Evolutionary conservation across 2,113 vertebrate species (phyloP), one percentile per base, ranked within the genome.

Genomic region (Chamaea fasciata): DNA sequence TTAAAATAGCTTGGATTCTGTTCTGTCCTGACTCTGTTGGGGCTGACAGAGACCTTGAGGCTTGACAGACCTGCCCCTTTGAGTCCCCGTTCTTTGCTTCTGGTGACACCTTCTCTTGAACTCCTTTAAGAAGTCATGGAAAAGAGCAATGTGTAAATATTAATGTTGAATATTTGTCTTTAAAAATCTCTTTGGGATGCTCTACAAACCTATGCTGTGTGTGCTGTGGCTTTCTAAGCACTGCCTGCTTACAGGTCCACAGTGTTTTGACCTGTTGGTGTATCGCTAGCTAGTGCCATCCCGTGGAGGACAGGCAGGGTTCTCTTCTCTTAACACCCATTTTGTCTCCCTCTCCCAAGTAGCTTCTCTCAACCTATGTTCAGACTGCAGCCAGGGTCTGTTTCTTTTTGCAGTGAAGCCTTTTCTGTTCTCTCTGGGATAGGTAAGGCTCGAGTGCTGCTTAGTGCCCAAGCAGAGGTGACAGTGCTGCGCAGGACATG

Each of bases 111-210:
- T 95, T 84, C 85, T 64, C 56, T 80, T 21, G 49, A 87, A 75
- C 89, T 68, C 44, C 69, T 92, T 79, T 60, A 79, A 84, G 78
- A 71, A 89, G 91, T 94, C 89, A 78, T 31, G 39, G 80, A 75
- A 95, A 95, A 92, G 91, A 95, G 81, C 87, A 79, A 20, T 2
- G 37, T 89, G 91, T 96, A 96, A 96, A 95, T 95, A 94, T 95
- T 95, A 83, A 96, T 94, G 84, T 80, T 87, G 71, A 91, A 62
- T 95, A 70, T 83, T 94, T 93, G 75, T 88, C 84, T 92, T 82
- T 59, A 55, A 87, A 87, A 85, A 73, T 62, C 82, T 69, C 50
- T 90, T 83, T 49, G 90, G 50, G 75, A 80, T 94, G 52, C 75
- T 83, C 47, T 59, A 21, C 44, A 52, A 69, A 91, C 55, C 21